Evolutionary conservation across 2,888 invertebrate genomes (phyloP), one percentile per base, ranked within the genome.

Genomic region (Octodonta nipae): DNA sequence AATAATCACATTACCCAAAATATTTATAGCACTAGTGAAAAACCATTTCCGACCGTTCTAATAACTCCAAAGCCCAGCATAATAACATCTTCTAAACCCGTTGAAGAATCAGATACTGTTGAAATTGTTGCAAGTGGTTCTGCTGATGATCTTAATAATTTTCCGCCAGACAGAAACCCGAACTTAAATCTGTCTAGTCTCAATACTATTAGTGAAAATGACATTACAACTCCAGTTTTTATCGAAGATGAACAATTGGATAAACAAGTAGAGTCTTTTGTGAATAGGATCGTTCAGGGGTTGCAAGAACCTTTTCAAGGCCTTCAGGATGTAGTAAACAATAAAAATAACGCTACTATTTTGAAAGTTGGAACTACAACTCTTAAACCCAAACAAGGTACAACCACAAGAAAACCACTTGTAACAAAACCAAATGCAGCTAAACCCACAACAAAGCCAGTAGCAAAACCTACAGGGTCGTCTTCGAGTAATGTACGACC

Each of bases 101-200:
- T 43, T 28, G 50, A 32, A 28, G 51, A 50, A 13, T 50, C 43
- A 27, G 48, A 52, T 25, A 45, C 47, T 8, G 34, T 43, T 1
- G 50, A 51, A 10, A 44, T 54, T 5, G 53, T 59, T 24, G 37
- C 37, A 2, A 29, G 78, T 45, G 64, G 71, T 5, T 75, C 75
- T 40, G 77, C 80, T 0, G 52, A 54, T 8, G 77, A 81, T 47
- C 78, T 84, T 39, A 75, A 76, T 17, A 84, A 84, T 47, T 87
- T 87, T 63, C 86, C 86, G 10, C 86, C 86, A 0, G 86, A 85
- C 0, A 69, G 86, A 28, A 84, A 86, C 56, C 86, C 86, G 0
- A 78, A 84, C 62, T 61, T 84, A 0, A 85, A 85, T 40, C 73
- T 75, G 46, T 78, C 80, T 0, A 66, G 68, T 1, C 15, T 38